Percentiles rank a stretch among this genome's conserved stretches.
Conservation (phyloP, 2,113 vertebrate species). For the Eretmodus cyanostictus region DNA sequence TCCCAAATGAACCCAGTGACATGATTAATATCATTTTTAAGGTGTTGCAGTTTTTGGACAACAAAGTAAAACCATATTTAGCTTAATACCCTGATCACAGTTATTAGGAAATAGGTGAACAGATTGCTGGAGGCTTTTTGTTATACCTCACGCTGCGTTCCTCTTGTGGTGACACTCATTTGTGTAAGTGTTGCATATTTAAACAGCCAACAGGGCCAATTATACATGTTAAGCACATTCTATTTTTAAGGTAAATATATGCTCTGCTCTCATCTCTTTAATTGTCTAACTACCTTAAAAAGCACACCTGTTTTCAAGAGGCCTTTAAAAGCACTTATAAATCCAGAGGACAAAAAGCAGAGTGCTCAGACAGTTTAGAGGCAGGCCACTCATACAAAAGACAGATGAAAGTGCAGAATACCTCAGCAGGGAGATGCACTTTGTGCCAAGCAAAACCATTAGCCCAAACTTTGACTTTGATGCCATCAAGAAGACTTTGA, state of each 20-base stretch:
- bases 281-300: slow-evolving; percentile 22
- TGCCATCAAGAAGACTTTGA: slow-evolving; percentile 18
- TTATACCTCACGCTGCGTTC: background rate
- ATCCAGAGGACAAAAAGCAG: slow-evolving; percentile 6
- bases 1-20: background rate
- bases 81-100: background rate
- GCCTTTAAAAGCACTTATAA: slow-evolving; percentile 16
- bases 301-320: slow-evolving; percentile 24
- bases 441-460: slow-evolving; percentile 21
- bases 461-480: slow-evolving; percentile 28
- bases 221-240: slow-evolving; percentile 30
- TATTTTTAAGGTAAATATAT: slow-evolving; percentile 48
- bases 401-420: background rate
- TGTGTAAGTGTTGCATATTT: slow-evolving; percentile 26
- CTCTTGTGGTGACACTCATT: slow-evolving; percentile 30
- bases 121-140: slow-evolving; percentile 13
- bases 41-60: background rate
- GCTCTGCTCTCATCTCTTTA: slow-evolving; percentile 8
- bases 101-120: slow-evolving; percentile 26
- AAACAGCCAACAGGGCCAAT: slow-evolving; percentile 17
- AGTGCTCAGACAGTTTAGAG: slow-evolving; percentile 33
- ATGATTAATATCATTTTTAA: background rate
- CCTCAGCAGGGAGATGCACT: slow-evolving; percentile 13
- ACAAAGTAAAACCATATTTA: background rate
- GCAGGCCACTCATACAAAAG: slow-evolving; percentile 9